Base-by-base conservation (phyloP, 2,113 vertebrate species). In the Callorhinus ursinus region DNA sequence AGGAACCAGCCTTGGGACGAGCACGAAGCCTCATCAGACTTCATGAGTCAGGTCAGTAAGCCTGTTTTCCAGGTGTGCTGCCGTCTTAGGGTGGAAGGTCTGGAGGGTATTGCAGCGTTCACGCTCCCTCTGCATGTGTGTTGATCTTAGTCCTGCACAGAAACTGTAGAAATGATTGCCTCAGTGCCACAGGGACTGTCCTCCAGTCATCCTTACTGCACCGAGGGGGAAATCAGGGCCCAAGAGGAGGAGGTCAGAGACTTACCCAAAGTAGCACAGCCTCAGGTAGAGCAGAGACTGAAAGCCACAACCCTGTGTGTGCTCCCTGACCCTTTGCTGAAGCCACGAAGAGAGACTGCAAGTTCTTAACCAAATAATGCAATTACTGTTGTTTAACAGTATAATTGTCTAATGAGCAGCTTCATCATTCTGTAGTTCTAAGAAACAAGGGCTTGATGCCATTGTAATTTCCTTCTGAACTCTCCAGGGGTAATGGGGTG, bases 1-100 rank as follows among this genome's bases (percentile, higher is more conserved):
- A 99, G 99, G 96, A 99, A 98, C 97, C 99, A 99, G 98, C 99
- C 98, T 95, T 99, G 99, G 99, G 99, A 98, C 0, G 99, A 99
- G 42, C 99, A 99, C 0, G 99, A 99, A 79, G 91, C 96, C 0
- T 98, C 99, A 19, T 98, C 99, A 2, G 99, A 99, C 98, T 99
- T 99, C 92, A 95, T 99, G 95, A 99, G 98, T 59, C 99, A 99
- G 99, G 99, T 99, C 96, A 97, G 98, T 98, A 82, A 55, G 80
- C 83, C 96, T 3, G 0, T 21, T 39, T 80, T 51, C 6, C 9
- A n/a, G 33, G 28, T 8, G 67, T 46, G 69, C 31, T 33, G 4
- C 11, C 0, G 0, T 24, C 31, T 36, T 5, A 5, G 61, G 65
- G 77, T 9, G 0, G 9, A 16, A 42, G 36, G n/a, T 59, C 15